Evolutionary conservation across 92 coral and sea anemone species (phyloP), one percentile per base, ranked within the genome.

Genomic region (Anthopleura xanthogrammica): DNA sequence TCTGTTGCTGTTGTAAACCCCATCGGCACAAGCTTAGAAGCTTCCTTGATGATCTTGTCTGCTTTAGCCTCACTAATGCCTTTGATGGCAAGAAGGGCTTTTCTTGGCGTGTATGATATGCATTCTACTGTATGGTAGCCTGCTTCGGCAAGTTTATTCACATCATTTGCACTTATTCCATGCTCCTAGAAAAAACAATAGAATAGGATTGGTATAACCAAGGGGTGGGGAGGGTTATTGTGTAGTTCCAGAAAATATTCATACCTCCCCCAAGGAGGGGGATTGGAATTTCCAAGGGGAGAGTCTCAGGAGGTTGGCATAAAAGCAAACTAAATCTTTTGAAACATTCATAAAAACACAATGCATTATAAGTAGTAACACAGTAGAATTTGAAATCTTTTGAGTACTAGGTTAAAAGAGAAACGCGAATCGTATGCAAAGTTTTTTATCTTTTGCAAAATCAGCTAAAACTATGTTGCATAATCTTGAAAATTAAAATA

Each of bases 31-130:
- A 97, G 93, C 85, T 97, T 95, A 23, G 93, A 92, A n/a, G 99
- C 95, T 77, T 94, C 99, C 55, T 94, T 95, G 77, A 92, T 94
- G 42, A 97, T 88, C 77, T 97, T 97, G 62, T 97, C 99, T 23
- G 99, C 99, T 85, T 97, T 97, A 16, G 99, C 99, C 68, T 97
- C 99, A 82, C 99, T 97, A 60, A 97, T 97, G 68, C 98, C 98
- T 81, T 97, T 97, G 58, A 97, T 97, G 39, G 91, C 82, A 39
- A 93, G 94, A 48, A 97, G 90, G 8, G 91, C 93, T 86, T 95
- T 97, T 81, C 93, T 94, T 10, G 99, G 95, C 46, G 98, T 85
- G 84, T 97, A 97, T 5, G 99, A 95, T 36, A 97, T 87, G 52
- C 98, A 87, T 75, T 97, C 99, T 36, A 97, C 86, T 24, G 98